Evolutionary conservation across 2,113 vertebrate species (phyloP).

Genomic region (Antennarius striatus): DNA sequence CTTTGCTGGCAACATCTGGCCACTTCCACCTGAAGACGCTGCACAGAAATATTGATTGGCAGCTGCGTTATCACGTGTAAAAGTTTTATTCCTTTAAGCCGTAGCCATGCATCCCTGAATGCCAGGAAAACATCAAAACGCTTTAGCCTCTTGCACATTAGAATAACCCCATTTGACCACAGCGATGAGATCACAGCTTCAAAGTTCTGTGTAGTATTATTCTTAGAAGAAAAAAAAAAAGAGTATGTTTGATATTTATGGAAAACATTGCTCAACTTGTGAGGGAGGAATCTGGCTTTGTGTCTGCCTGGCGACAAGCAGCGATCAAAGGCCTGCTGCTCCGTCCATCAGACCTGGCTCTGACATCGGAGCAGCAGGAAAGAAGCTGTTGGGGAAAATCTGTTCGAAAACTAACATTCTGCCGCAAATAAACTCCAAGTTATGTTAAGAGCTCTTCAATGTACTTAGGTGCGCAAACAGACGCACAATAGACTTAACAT

Average conservation of each 20-base stretch:
- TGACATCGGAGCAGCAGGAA: conserved; percentile 36
- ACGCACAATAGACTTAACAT: conserved; percentile 29
- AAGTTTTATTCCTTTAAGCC: conserved; percentile 13
- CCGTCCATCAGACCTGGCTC: conserved; percentile 45
- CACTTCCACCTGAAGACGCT: background rate
- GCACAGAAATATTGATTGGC: background rate
- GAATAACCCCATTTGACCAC: conserved; percentile 14
- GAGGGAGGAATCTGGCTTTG: conserved; percentile 15
- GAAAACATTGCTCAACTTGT: conserved; percentile 13
- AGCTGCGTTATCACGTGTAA: background rate
- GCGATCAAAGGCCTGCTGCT: conserved; percentile 44
- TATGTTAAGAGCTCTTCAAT: conserved; percentile 7
- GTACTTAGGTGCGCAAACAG: background rate
- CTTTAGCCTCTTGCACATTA: conserved; percentile 10
- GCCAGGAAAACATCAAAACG: conserved; percentile 22
- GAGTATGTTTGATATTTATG: conserved; percentile 13
- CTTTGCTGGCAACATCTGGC: background rate
- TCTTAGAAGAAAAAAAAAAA: conserved; percentile 13
- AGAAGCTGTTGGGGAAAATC: conserved; percentile 26
- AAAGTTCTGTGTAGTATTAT: conserved; percentile 24
- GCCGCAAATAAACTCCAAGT: conserved; percentile 5
- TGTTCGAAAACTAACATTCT: conserved; percentile 25
- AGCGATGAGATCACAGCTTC: conserved; percentile 41
- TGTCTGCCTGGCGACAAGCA: conserved; percentile 12
- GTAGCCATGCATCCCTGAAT: conserved; percentile 23